phyloP scores from a whole-genome alignment of 1,140 invertebrate genomes.

The Tribolium castaneum region DNA sequence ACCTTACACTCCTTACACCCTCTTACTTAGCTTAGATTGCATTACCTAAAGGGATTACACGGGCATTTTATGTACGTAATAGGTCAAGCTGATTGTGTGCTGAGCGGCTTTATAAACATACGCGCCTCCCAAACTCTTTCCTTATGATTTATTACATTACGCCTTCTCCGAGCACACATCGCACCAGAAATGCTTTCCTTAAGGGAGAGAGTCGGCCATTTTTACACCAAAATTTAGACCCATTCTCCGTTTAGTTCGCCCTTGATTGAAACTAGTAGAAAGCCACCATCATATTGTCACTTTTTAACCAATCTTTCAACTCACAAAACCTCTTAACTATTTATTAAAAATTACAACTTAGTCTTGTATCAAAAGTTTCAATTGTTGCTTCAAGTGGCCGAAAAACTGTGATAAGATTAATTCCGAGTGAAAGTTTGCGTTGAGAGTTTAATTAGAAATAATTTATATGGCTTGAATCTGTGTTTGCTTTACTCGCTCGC shows the following conservation, averaged over 20 bases:
- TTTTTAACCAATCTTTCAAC: no score
- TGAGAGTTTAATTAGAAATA: slow-evolving; percentile 14
- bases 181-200: background rate
- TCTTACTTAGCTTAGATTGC: slow-evolving; percentile 45
- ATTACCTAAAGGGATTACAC: slow-evolving; percentile 42
- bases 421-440: background rate
- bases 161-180: background rate
- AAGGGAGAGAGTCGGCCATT: no score
- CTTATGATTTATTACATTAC: slow-evolving; percentile 14
- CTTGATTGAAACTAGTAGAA: no score
- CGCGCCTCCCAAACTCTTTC: slow-evolving; percentile 4
- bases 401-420: slow-evolving; percentile 11
- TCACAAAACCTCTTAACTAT: no score
- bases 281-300: no score
- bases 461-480: slow-evolving; percentile 20
- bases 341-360: no score
- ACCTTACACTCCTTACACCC: slow-evolving; percentile 35
- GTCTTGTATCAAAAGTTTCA: no score
- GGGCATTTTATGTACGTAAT: slow-evolving; percentile 36
- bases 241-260: no score
- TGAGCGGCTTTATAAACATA: slow-evolving; percentile 34
- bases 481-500: slow-evolving; percentile 3
- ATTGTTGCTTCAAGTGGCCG: no score
- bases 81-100: slow-evolving; percentile 33
- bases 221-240: no score